Evolutionary conservation across 2,888 invertebrate species (phyloP), one percentile per base, ranked within the genome.

Genomic region (Eledona agricola): DNA sequence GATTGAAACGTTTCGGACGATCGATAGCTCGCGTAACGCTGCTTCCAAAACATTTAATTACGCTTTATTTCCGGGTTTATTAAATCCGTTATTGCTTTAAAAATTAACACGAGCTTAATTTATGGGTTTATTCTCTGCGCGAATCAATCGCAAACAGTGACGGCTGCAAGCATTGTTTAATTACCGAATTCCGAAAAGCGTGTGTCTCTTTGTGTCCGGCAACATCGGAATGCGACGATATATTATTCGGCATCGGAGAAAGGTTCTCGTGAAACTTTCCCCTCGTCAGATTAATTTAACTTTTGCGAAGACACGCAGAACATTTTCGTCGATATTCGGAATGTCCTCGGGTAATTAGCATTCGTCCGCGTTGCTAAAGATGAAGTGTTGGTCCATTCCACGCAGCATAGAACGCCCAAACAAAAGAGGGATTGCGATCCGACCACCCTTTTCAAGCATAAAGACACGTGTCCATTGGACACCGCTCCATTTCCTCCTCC

Each of bases 401-500:
- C 29, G 10, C 37, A 15, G 20, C 29, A 43, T 9, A 43, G 10
- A 20, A 32, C 25, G 34, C 49, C 37, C 45, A 54, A 50, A 54
- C 43, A 54, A 54, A 54, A 54, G 43, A 31, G 32, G 34, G 50
- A 54, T 54, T 50, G 43, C 28, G 26, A 43, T 25, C 23, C 31
- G 37, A 50, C 43, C 43, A 54, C 49, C 54, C 54, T 54, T 54
- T 54, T 50, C 54, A 54, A 50, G 31, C 29, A 26, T 37, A 43
- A 23, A 37, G 54, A 54, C 54, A 54, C 54, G 54, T 54, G 54
- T 54, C 54, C 50, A 50, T 40, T 40, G 32, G 22, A 23, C 40
- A 40, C 40, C 32, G 26, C 40, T 50, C 47, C 38, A 40, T 50
- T 50, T 50, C 50, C 40, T 50, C 40, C 32, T 29, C 31, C 29